Percentiles rank a stretch among this genome's conserved stretches.
Evolutionary conservation across 2,888 invertebrate species (phyloP).

Genomic region (Drosophila anomalata): DNA sequence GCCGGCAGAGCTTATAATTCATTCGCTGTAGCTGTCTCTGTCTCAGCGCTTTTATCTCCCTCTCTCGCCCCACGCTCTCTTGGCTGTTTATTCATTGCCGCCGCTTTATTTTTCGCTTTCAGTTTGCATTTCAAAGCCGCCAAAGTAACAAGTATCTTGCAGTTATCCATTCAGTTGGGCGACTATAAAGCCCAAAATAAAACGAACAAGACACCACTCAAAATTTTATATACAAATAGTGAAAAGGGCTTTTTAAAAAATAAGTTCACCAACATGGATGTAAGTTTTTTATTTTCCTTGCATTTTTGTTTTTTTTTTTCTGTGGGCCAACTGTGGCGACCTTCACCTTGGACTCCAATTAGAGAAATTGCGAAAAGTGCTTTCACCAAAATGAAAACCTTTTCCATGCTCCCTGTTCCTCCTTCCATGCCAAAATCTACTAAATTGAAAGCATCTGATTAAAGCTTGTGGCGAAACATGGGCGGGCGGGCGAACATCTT

Average conservation of each 20-base stretch:
- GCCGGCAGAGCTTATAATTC: constrained; percentile 49
- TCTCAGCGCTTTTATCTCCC: constrained; percentile 11
- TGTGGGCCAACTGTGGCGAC: constrained; percentile 61
- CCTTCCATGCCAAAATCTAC: constrained; percentile 14
- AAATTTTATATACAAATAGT: constrained; percentile 45
- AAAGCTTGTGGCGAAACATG: constrained; percentile 11
- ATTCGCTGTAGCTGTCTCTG: constrained; percentile 41
- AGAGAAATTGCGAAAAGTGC: constrained; percentile 66
- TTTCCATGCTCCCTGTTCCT: not conserved
- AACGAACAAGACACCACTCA: constrained; percentile 19
- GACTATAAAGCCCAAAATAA: constrained; percentile 42
- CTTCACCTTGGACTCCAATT: constrained; percentile 77
- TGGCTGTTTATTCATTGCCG: constrained; percentile 66
- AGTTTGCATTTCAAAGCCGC: constrained; percentile 78
- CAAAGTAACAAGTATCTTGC: constrained; percentile 76
- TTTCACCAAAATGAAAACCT: constrained; percentile 65
- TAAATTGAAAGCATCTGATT: constrained; percentile 34
- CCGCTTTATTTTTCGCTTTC: constrained; percentile 66
- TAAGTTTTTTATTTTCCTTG: constrained; percentile 44
- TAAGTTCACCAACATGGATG: constrained; percentile 54
- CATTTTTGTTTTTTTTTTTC: constrained; percentile 31
- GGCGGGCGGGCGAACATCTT: constrained; percentile 7
- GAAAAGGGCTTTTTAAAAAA: constrained; percentile 52
- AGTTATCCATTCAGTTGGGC: constrained; percentile 57
- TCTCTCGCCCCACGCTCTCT: constrained; percentile 19